Evolutionary conservation across 2,797 vertebrate species (phyloP).

Genomic region (Mus caroli): DNA sequence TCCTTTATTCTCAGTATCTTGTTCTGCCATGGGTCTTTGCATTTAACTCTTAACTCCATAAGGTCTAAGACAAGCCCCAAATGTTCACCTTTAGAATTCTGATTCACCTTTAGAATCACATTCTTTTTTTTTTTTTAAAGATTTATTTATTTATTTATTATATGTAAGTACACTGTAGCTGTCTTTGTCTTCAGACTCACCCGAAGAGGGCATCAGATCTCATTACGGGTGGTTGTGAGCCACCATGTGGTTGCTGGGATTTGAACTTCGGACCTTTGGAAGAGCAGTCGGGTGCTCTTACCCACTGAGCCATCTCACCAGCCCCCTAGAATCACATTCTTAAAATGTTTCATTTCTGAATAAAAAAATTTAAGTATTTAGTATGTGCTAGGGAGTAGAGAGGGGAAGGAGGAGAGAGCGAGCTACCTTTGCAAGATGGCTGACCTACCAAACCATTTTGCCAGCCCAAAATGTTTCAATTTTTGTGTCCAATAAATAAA

Average conservation of each 20-base stretch:
- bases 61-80: neutral
- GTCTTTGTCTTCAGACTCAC: no score
- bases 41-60: neutral
- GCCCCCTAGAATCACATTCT: constrained; percentile 2
- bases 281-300: no score
- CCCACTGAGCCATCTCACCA: no score
- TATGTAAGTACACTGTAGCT: no score
- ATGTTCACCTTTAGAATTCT: constrained; percentile 23
- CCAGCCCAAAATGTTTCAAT: neutral
- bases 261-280: no score
- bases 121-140: no score
- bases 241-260: no score
- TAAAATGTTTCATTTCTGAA: constrained; percentile 38
- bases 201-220: no score
- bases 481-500: constrained; percentile 56
- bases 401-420: neutral
- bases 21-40: neutral
- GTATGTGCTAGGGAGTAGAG: neutral
- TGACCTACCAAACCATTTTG: neutral
- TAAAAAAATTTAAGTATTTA: neutral
- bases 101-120: constrained; percentile 41
- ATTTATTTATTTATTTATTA: no score
- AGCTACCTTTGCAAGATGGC: neutral
- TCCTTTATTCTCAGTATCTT: neutral
- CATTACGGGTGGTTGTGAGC: no score